Base-by-base conservation (phyloP, 1,140 invertebrate species). In the Sweltsa coloradensis region DNA sequence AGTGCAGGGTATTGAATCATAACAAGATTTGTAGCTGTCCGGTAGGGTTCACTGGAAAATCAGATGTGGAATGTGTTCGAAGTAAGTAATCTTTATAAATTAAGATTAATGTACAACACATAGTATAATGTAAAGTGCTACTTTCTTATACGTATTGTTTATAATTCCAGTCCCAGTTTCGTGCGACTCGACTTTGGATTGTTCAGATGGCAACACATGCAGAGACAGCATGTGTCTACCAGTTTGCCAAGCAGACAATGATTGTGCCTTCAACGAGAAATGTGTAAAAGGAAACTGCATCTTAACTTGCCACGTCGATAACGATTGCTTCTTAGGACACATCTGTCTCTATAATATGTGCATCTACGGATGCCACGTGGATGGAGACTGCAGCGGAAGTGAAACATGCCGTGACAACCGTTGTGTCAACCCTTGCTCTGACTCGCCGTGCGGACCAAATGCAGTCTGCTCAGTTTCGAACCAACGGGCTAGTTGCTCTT, bases 191-290 rank as follows among this genome's bases (percentile, higher is more conserved):
- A 75, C 72, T 41, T 69, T 67, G 5, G 84, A 89, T 55, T 91
- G 89, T 61, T 69, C 68, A 41, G 57, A 68, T 21, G 78, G 74
- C 3, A 78, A 79, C 51, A 73, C 73, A 6, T 92, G 89, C 56
- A 73, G 77, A 47, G 78, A 87, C 55, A 82, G 81, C 31, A 79
- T 88, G 54, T 93, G 89, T 58, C 61, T 83, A 34, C 80, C 83
- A 0, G 68, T 69, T 21, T 94, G 90, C 58, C 62, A 63, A 22
- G 64, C 59, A n/a, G 89, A 94, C 62, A 78, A 81, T 51, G 75
- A 89, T 45, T 94, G 90, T 64, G 88, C 89, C n/a, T 72, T 85
- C 40, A 92, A 92, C 59, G 89, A 93, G 63, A 87, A 89, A 65
- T 94, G 90, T 65, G 66, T 87, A 3, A 72, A 74, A 56, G 81